Percentiles rank a stretch among this genome's conserved stretches.
Conservation (phyloP, 2,888 invertebrate genomes). For the Catocala sponsa region DNA sequence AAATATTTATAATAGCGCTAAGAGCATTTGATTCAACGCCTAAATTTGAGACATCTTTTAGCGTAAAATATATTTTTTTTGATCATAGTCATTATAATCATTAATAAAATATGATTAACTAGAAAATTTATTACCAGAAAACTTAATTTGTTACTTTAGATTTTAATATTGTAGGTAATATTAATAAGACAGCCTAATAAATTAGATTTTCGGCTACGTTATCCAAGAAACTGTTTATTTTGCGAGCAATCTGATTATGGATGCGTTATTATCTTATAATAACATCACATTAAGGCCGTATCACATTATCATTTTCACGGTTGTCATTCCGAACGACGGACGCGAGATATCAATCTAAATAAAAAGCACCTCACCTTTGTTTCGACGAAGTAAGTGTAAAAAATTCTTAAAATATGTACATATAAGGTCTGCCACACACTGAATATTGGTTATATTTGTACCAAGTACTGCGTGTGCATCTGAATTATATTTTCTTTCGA, state of each 20-base stretch:
- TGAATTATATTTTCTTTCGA: no score
- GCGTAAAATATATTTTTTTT: neutral
- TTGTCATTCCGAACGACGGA: constrained; percentile 62
- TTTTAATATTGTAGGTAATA: constrained; percentile 12
- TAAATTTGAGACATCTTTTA: neutral
- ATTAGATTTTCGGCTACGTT: constrained; percentile 4
- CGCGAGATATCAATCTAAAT: constrained; percentile 63
- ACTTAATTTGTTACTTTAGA: constrained; percentile 30
- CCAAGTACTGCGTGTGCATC: neutral
- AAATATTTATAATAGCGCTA: neutral
- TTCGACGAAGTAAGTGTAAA: constrained; percentile 33
- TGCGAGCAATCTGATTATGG: constrained; percentile 23
- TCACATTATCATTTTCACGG: constrained; percentile 72
- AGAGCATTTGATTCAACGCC: neutral
- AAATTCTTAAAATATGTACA: constrained; percentile 45
- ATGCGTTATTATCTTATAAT: constrained; percentile 29
- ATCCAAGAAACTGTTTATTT: constrained; percentile 5
- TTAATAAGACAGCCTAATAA: constrained; percentile 5
- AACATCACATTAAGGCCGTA: constrained; percentile 48
- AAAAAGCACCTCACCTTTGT: constrained; percentile 40
- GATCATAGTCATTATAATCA: neutral
- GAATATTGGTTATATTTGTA: constrained; percentile 2
- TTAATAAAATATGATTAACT: constrained; percentile 4
- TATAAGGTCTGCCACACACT: constrained; percentile 23
- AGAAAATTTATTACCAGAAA: constrained; percentile 4